Conservation (phyloP, 2,113 vertebrate genomes). For the Rana temporaria region DNA sequence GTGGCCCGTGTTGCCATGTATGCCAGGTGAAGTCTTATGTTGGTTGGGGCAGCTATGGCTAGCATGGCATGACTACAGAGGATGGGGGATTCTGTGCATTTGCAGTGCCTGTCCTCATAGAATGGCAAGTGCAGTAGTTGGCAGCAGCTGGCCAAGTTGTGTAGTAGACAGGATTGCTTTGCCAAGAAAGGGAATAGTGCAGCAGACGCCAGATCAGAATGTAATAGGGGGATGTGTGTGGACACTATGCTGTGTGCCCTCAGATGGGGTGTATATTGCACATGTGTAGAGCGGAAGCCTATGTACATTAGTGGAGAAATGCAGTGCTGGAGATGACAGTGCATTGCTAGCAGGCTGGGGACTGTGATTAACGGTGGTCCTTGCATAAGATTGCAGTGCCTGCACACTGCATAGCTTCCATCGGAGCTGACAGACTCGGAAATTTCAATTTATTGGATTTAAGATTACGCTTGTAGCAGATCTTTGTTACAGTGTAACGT, state of each 20-base stretch:
- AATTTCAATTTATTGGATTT: background rate
- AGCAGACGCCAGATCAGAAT: background rate
- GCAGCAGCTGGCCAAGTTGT: constrained; percentile 31
- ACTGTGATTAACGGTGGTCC: background rate
- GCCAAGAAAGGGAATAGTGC: constrained; percentile 21
- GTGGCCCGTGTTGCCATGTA: too few species aligned
- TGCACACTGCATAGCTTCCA: background rate
- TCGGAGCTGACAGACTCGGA: background rate
- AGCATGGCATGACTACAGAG: background rate
- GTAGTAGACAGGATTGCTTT: constrained; percentile 14
- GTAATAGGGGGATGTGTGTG: background rate
- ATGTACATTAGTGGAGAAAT: too few species aligned
- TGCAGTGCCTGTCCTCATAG: constrained; percentile 11
- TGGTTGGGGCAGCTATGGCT: background rate
- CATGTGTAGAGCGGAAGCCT: too few species aligned
- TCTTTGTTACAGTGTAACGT: too few species aligned
- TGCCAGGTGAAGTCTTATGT: too few species aligned
- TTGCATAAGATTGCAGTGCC: constrained; percentile 17
- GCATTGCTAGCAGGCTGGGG: background rate
- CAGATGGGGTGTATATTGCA: too few species aligned
- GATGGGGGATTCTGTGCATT: background rate
- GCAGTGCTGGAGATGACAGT: background rate
- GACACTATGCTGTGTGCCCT: background rate
- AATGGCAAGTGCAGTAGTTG: constrained; percentile 32
- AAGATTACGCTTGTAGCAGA: too few species aligned